Percentiles rank a stretch among this genome's conserved stretches.
Conservation (phyloP, 1,140 invertebrate genomes). For the Pseudomyrmex sp. region DNA sequence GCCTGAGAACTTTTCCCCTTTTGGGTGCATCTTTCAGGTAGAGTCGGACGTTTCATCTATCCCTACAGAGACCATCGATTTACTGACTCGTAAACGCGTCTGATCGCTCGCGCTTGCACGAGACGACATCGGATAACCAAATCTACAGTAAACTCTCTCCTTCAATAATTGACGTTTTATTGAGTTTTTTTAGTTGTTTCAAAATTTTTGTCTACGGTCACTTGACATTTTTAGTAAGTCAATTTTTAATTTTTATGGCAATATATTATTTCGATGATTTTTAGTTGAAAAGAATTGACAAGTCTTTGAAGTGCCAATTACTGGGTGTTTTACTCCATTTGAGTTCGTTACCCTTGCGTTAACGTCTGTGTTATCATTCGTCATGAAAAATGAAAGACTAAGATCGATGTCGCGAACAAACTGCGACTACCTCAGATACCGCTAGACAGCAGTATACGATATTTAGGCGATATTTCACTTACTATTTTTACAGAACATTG, state of each 20-base stretch:
- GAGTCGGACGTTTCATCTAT: slow-evolving; percentile 26
- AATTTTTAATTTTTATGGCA: too few species aligned
- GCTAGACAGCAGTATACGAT: not conserved
- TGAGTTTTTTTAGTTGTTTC: too few species aligned
- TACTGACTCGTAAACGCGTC: slow-evolving; percentile 35
- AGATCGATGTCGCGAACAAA: slow-evolving; percentile 24
- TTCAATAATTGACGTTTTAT: too few species aligned
- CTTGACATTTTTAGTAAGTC: too few species aligned
- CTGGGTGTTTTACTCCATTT: not conserved
- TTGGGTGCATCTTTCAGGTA: slow-evolving; percentile 51
- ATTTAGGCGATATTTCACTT: not conserved
- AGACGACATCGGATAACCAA: not conserved
- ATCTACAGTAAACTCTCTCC: too few species aligned
- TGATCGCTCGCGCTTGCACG: slow-evolving; percentile 29
- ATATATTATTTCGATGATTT: too few species aligned
- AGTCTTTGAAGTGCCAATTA: too few species aligned
- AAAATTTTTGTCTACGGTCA: too few species aligned
- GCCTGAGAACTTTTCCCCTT: slow-evolving; percentile 51
- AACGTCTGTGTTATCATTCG: slow-evolving; percentile 47
- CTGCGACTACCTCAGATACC: not conserved
- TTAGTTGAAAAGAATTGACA: too few species aligned
- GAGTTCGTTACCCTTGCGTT: slow-evolving; percentile 55
- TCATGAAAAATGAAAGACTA: slow-evolving; percentile 39
- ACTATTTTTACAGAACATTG: not conserved
- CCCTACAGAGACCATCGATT: slow-evolving; percentile 38